Conservation (phyloP, 2,888 invertebrate genomes). For the Incurvaria masculella region DNA sequence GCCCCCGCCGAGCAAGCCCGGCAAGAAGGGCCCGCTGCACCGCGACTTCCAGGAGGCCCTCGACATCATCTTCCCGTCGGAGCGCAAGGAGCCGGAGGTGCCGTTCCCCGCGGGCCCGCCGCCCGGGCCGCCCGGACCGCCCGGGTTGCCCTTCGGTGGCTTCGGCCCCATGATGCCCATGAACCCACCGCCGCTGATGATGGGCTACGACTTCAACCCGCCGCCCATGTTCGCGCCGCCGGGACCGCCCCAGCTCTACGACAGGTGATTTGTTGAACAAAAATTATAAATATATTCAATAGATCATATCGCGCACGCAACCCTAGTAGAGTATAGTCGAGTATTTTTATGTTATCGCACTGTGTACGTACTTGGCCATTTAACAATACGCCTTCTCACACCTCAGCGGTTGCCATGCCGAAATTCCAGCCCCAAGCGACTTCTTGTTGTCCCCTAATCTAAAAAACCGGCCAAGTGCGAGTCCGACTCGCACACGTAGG, state of each 20-base stretch:
- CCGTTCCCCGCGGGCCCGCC: conserved; percentile 15
- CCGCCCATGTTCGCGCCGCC: conserved; percentile 27
- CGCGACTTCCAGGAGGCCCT: conserved; percentile 65
- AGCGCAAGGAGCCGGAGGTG: conserved; percentile 23
- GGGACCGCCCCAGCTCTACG: conserved; percentile 34
- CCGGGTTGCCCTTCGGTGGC: conserved; percentile 22
- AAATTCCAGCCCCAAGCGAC: too few species aligned
- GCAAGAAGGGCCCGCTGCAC: conserved; percentile 33
- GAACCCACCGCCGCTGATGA: conserved; percentile 24
- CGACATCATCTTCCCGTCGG: conserved; percentile 61
- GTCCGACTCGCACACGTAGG: too few species aligned
- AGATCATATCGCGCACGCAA: too few species aligned
- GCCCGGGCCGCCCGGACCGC: conserved; percentile 18
- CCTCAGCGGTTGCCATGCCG: too few species aligned
- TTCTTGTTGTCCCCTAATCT: too few species aligned
- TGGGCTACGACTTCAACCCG: conserved; percentile 37
- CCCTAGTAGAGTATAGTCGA: too few species aligned
- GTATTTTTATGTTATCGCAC: too few species aligned
- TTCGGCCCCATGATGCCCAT: conserved; percentile 23
- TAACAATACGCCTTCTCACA: too few species aligned
- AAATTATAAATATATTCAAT: too few species aligned
- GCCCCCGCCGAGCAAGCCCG: background rate
- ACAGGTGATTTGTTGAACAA: conserved; percentile 19
- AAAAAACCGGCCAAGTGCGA: too few species aligned
- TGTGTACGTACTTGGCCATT: too few species aligned